These are phyloP conservation scores for Teleiodes luculella DNA, from an alignment of 2,888 invertebrate genomes.

Conservation along the genomic window DNA sequence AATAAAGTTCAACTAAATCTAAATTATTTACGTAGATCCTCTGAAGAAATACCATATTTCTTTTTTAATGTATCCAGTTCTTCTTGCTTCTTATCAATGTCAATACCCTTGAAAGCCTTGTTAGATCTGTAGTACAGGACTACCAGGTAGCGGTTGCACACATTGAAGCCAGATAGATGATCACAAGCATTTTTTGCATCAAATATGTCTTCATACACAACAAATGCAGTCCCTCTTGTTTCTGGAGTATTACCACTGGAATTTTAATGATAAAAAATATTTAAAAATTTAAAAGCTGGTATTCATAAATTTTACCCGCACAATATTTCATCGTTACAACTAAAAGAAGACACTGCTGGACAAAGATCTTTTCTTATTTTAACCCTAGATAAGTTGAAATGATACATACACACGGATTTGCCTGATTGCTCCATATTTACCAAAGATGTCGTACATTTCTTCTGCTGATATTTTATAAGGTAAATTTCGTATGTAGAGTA, in stretches of 20 bases:
- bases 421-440: conserved; percentile 99
- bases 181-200: conserved; percentile 99
- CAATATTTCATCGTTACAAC: too few relatives aligned
- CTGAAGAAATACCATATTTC: conserved; percentile 90
- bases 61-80: conserved; percentile 96
- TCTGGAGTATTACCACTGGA: conserved; percentile 97
- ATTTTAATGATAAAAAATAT: conserved; percentile 39
- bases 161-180: conserved; percentile 98
- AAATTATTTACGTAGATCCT: conserved; percentile 65
- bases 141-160: conserved; percentile 99
- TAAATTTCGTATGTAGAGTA: conserved; percentile 96
- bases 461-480: conserved; percentile 99
- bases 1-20: neutral
- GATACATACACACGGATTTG: conserved; percentile 96
- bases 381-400: too few relatives aligned
- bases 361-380: too few relatives aligned
- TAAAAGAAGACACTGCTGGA: too few relatives aligned
- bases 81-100: conserved; percentile 96
- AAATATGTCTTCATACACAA: conserved; percentile 99
- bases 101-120: conserved; percentile 96
- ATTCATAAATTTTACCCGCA: too few relatives aligned
- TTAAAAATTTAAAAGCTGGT: too few relatives aligned
- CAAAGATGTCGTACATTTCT: conserved; percentile 99
- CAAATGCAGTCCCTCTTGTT: conserved; percentile 98
- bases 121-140: conserved; percentile 98